These are phyloP conservation scores for Mantis religiosa DNA, from an alignment of 2,888 invertebrate genomes.

Conservation along the genomic window DNA sequence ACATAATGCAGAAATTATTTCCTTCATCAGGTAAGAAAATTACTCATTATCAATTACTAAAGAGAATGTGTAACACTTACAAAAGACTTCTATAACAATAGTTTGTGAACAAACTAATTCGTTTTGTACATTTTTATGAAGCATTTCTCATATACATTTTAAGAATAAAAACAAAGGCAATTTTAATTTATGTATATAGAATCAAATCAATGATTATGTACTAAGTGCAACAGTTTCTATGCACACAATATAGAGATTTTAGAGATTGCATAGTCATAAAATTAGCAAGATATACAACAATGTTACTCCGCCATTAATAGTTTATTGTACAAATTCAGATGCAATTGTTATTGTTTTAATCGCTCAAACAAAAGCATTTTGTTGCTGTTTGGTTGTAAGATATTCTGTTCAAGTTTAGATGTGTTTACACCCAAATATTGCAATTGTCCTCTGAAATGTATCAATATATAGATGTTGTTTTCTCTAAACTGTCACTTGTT, in stretches of 20 bases:
- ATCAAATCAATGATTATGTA: neutral
- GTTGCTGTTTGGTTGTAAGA: neutral
- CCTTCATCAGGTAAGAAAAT: neutral
- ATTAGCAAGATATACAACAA: neutral
- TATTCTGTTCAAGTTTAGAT: neutral
- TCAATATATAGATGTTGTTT: neutral
- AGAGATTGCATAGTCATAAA: neutral
- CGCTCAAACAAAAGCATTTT: neutral
- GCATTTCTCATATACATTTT: neutral
- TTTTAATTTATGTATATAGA: neutral
- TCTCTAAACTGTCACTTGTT: neutral
- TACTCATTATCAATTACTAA: neutral
- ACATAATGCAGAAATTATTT: neutral
- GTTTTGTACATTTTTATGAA: neutral
- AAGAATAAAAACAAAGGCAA: neutral
- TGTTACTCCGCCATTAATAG: neutral
- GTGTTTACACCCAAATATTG: neutral
- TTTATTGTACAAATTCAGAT: neutral
- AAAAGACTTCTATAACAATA: neutral
- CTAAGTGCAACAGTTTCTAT: neutral
- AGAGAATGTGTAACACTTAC: neutral
- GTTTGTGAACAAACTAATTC: neutral
- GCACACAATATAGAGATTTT: neutral
- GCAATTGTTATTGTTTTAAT: neutral
- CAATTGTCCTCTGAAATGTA: neutral